These are phyloP conservation scores for Parnassius orleans DNA, from an alignment of 2,888 invertebrate genomes.

Conservation along the genomic window DNA sequence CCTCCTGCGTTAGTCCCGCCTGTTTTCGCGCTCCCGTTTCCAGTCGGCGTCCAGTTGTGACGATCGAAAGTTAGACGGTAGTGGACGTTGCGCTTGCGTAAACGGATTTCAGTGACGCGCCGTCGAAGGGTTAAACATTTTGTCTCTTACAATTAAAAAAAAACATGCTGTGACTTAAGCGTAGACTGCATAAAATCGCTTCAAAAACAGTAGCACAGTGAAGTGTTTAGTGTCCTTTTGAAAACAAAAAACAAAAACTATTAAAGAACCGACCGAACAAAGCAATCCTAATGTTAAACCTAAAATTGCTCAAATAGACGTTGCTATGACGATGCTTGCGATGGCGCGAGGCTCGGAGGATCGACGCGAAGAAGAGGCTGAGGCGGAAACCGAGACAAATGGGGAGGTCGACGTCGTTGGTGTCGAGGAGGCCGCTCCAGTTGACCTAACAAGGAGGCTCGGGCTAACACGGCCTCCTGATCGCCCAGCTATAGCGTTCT, in stretches of 20 bases:
- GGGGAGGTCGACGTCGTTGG: conserved; percentile 74
- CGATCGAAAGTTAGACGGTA: conserved; percentile 51
- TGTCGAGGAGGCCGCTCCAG: conserved; percentile 73
- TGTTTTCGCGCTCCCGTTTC: conserved; percentile 39
- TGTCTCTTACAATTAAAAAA: background rate
- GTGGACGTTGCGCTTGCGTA: conserved; percentile 42
- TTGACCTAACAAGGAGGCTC: conserved; percentile 73
- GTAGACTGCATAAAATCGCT: background rate
- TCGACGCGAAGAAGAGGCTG: conserved; percentile 58
- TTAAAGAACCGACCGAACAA: conserved; percentile 1
- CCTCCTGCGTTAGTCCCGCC: conserved; percentile 45
- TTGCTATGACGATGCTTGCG: conserved; percentile 80
- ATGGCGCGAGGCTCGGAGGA: conserved; percentile 75
- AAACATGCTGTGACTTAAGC: conserved; percentile 1
- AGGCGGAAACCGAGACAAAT: conserved; percentile 60
- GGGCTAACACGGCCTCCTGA: conserved; percentile 81
- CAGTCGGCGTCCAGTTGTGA: conserved; percentile 44
- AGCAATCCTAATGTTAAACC: conserved; percentile 4
- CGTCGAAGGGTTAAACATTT: background rate
- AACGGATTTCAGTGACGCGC: conserved; percentile 50
- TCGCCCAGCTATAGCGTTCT: conserved; percentile 86
- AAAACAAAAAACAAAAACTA: background rate
- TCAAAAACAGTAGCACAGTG: conserved; percentile 25
- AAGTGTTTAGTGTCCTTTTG: conserved; percentile 14
- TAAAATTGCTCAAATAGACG: conserved; percentile 44